Conservation (phyloP, 2,113 vertebrate species). For the Brachionichthys hirsutus region DNA sequence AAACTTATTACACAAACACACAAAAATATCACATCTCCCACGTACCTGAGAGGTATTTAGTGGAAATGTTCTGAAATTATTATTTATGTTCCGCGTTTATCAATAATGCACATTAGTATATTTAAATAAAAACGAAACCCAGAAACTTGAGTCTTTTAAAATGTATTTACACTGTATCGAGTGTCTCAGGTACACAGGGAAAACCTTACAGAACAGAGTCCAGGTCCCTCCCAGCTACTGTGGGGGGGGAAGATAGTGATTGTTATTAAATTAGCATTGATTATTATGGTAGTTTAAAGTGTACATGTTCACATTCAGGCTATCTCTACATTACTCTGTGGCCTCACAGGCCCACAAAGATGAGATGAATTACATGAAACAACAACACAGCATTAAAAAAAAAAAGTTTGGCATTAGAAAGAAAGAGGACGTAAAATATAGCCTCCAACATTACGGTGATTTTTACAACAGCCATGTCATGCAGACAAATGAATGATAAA, state of each 20-base stretch:
- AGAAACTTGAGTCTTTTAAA: slow-evolving; percentile 30
- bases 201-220: slow-evolving; percentile 48
- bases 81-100: too few relatives aligned
- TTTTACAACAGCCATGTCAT: slow-evolving; percentile 27
- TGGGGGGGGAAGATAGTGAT: slow-evolving; percentile 18
- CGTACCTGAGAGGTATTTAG: too few relatives aligned
- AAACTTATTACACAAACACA: too few relatives aligned
- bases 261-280: slow-evolving; percentile 34
- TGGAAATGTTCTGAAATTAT: too few relatives aligned
- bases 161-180: slow-evolving; percentile 68
- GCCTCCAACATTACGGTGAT: slow-evolving; percentile 17
- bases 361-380: slow-evolving; percentile 45
- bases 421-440: slow-evolving; percentile 23
- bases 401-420: slow-evolving; percentile 45
- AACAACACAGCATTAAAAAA: not conserved
- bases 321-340: slow-evolving; percentile 17
- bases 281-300: slow-evolving; percentile 25
- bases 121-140: slow-evolving; percentile 6
- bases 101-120: too few relatives aligned
- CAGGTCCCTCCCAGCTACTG: slow-evolving; percentile 39
- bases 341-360: slow-evolving; percentile 30
- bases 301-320: slow-evolving; percentile 37
- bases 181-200: slow-evolving; percentile 58
- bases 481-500: slow-evolving; percentile 26
- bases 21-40: too few relatives aligned